phyloP scores from a whole-genome alignment of 2,888 invertebrate genomes.

The Allygus modestus region DNA sequence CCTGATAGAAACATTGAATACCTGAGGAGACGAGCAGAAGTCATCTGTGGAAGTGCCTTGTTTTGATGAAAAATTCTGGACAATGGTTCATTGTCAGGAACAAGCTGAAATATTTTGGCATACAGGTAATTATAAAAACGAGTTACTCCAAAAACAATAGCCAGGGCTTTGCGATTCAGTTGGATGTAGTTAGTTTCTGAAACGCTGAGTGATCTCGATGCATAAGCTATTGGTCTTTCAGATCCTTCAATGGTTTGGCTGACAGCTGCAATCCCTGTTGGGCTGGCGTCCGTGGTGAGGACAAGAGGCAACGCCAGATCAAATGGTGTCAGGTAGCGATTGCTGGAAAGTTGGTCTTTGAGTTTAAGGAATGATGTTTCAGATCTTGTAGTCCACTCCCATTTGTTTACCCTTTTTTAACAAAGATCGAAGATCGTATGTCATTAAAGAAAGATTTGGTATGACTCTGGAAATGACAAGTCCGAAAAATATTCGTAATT shows the following conservation, averaged over 20 bases:
- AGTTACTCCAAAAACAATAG: constrained; percentile 61
- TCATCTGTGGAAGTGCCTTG: constrained; percentile 62
- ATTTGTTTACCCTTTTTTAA: too few relatives aligned
- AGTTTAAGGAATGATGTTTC: too few relatives aligned
- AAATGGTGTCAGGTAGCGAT: constrained; percentile 68
- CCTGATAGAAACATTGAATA: constrained; percentile 59
- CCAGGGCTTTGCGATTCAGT: constrained; percentile 66
- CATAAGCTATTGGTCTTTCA: constrained; percentile 65
- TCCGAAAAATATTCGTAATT: constrained; percentile 66
- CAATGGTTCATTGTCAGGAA: constrained; percentile 64
- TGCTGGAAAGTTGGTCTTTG: constrained; percentile 67
- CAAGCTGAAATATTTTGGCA: constrained; percentile 46
- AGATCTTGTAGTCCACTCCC: too few relatives aligned
- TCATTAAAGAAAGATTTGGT: too few relatives aligned
- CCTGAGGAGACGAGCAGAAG: constrained; percentile 55
- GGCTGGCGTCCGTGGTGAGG: constrained; percentile 66
- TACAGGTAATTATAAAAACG: constrained; percentile 9
- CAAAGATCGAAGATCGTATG: too few relatives aligned
- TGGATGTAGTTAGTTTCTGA: constrained; percentile 71
- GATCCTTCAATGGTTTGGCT: constrained; percentile 62
- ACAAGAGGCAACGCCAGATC: constrained; percentile 67
- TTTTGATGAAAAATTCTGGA: constrained; percentile 63
- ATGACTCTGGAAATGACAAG: background rate
- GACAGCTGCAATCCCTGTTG: constrained; percentile 64
- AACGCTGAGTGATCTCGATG: constrained; percentile 68